Conservation (phyloP, 1,140 invertebrate genomes). For the Dendrolimus punctatus region DNA sequence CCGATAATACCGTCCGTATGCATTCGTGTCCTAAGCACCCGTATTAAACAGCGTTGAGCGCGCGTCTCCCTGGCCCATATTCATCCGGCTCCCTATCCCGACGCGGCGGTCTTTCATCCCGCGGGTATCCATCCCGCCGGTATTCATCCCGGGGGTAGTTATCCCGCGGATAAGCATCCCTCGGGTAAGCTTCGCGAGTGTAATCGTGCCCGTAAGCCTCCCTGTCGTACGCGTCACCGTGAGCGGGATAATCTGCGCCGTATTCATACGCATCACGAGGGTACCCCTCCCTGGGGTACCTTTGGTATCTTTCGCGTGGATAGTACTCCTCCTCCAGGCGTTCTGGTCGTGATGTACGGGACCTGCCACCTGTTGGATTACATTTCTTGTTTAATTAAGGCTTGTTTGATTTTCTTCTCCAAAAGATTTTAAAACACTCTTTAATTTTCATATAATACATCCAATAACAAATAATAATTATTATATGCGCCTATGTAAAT, state of each 20-base stretch:
- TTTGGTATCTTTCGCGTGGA: slow-evolving; percentile 44
- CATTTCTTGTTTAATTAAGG: neutral
- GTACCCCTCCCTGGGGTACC: slow-evolving; percentile 50
- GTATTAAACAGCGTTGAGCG: slow-evolving; percentile 60
- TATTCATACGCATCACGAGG: slow-evolving; percentile 26
- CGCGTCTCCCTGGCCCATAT: slow-evolving; percentile 60
- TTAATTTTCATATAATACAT: no score
- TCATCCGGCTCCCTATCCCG: slow-evolving; percentile 55
- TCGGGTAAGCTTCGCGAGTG: slow-evolving; percentile 32
- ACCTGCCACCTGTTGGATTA: slow-evolving; percentile 41
- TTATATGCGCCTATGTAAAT: no score
- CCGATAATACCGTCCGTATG: no score
- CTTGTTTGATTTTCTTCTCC: neutral
- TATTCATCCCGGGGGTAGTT: slow-evolving; percentile 20
- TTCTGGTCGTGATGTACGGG: slow-evolving; percentile 48
- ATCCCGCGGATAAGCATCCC: slow-evolving; percentile 24
- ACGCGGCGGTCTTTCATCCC: slow-evolving; percentile 30
- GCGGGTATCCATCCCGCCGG: slow-evolving; percentile 32
- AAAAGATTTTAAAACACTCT: slow-evolving; percentile 8
- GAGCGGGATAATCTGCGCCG: slow-evolving; percentile 15
- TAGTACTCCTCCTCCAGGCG: slow-evolving; percentile 67
- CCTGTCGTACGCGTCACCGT: slow-evolving; percentile 18
- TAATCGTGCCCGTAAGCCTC: slow-evolving; percentile 55
- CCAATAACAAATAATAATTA: no score
- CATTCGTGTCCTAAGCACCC: slow-evolving; percentile 2